Conservation (phyloP, 2,888 invertebrate genomes). For the Xestobium rufovillosum region DNA sequence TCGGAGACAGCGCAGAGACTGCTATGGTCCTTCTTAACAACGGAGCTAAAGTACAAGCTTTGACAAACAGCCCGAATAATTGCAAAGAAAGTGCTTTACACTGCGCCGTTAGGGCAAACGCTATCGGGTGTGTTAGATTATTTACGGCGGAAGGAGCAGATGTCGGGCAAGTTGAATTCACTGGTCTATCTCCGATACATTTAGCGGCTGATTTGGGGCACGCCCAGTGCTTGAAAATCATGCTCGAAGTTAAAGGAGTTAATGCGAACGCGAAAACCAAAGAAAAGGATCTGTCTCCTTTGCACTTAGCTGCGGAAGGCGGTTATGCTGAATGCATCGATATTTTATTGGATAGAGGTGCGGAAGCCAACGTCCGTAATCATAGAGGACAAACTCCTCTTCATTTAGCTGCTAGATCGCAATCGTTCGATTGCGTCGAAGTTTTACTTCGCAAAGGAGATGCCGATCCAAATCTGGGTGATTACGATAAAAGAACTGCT, state of each 20-base stretch:
- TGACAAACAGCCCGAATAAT: constrained; percentile 52
- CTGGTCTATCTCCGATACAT: constrained; percentile 73
- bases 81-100: constrained; percentile 74
- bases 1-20: constrained; percentile 76
- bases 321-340: constrained; percentile 78
- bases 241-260: constrained; percentile 65
- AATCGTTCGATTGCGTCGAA: constrained; percentile 76
- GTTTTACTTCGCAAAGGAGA: constrained; percentile 64
- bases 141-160: constrained; percentile 69
- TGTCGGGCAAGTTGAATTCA: constrained; percentile 66
- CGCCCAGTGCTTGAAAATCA: constrained; percentile 63
- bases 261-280: constrained; percentile 65
- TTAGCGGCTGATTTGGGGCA: constrained; percentile 74
- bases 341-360: constrained; percentile 63
- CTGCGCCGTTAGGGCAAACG: constrained; percentile 78
- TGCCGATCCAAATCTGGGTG: constrained; percentile 71
- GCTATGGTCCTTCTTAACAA: constrained; percentile 68
- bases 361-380: constrained; percentile 67
- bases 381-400: constrained; percentile 77
- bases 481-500: constrained; percentile 73
- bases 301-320: constrained; percentile 84
- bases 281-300: constrained; percentile 67
- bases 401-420: constrained; percentile 74
- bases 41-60: constrained; percentile 59
- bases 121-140: constrained; percentile 69